phyloP scores from a whole-genome alignment of 2,113 vertebrate species.

The Muntiacus reevesi region DNA sequence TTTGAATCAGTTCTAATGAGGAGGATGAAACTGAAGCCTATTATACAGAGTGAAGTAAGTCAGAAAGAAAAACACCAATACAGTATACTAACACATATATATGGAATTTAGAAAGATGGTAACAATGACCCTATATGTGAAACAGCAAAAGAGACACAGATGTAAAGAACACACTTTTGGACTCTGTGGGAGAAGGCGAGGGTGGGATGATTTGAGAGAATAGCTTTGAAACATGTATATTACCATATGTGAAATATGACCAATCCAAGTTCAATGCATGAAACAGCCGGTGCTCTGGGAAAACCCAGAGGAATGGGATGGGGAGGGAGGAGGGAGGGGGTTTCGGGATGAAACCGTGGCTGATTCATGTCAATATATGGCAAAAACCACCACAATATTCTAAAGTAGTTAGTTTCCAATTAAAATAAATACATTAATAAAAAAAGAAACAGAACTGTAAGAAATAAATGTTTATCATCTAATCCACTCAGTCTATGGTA shows the following conservation, averaged over 20 bases:
- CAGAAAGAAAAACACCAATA: not conserved
- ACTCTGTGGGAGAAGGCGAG: rapidly evolving
- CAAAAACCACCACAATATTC: not conserved
- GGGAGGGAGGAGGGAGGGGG: not conserved
- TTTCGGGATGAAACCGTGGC: not conserved
- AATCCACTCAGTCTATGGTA: not conserved
- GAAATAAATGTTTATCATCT: not conserved
- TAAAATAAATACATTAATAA: not conserved
- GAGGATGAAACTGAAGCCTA: not conserved
- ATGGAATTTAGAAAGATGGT: not conserved
- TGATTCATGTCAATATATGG: not conserved
- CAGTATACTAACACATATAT: not conserved
- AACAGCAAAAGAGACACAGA: not conserved
- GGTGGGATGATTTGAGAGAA: not conserved
- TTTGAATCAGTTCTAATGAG: not conserved
- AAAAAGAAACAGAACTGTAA: not conserved
- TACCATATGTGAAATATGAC: not conserved
- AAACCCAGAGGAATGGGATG: not conserved
- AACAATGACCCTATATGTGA: not conserved
- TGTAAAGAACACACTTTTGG: not conserved
- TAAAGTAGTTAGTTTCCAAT: not conserved
- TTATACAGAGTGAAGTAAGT: not conserved
- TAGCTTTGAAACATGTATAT: not conserved
- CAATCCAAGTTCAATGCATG: not conserved
- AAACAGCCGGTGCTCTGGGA: not conserved